Base-by-base conservation (phyloP, 2,113 vertebrate genomes). In the Lonchura striata region DNA sequence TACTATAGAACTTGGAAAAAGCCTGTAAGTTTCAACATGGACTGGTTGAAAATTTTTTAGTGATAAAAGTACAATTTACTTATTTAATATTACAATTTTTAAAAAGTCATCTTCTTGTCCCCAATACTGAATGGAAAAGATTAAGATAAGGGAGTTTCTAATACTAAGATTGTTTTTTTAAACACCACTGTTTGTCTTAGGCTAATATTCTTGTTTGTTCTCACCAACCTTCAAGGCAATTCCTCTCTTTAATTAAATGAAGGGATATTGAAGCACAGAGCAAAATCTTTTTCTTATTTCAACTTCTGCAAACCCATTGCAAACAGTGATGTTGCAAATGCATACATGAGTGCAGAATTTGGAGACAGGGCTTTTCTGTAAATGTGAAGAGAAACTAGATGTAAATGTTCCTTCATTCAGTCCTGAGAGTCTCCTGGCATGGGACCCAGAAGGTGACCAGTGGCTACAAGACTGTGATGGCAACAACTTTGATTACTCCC, bases 361-460 rank as follows among this genome's bases (percentile, higher is more conserved):
- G 42, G 53, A 70, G n/a, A 20, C 3, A 0, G 1, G 9, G 5
- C 2, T 8, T 65, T 16, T 74, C 27, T 13, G 2, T 5, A 27
- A 49, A 12, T 23, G 16, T 68, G 49, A 94, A 60, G 33, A 72
- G 54, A 88, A 69, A 41, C 11, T 11, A 15, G 24, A 72, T 2
- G 1, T 19, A 33, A 69, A 31, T 24, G 7, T 30, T 68, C n/a
- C 46, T 74, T 53, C 21, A 22, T 56, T 68, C 64, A 56, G 59
- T n/a, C 23, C 37, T 25, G 52, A 70, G n/a, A 30, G 39, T 50
- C 17, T 33, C 23, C 60, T 23, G 41, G 37, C 1, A 2, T 21
- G 13, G 14, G 13, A 66, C 16, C 16, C 54, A 30, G 27, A 59
- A 49, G 11, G 22, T 31, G 21, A 44, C 13, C 42, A 46, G n/a